Conservation (phyloP, 2,113 vertebrate species). For the Alethe castanea region DNA sequence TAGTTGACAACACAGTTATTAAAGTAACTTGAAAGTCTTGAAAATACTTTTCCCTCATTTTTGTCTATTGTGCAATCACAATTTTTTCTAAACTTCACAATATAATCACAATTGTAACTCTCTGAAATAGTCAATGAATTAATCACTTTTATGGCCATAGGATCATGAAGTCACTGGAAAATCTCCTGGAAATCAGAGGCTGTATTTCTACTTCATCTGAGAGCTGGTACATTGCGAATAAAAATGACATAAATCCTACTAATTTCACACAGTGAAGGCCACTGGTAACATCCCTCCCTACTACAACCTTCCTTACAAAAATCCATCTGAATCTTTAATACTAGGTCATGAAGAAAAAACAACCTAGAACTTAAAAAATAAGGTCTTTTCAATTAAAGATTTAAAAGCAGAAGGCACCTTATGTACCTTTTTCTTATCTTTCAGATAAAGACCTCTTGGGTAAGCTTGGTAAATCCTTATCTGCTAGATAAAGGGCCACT, state of each 20-base stretch:
- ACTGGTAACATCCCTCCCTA: background rate
- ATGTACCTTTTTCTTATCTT: slow-evolving; percentile 66
- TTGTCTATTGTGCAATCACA: background rate
- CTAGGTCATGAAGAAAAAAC: slow-evolving; percentile 23
- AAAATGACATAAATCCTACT: background rate
- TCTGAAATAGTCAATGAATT: background rate
- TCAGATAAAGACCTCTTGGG: slow-evolving; percentile 65
- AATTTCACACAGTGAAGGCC: background rate
- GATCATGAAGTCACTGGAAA: background rate
- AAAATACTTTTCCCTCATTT: background rate
- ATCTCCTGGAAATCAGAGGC: background rate
- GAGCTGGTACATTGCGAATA: background rate
- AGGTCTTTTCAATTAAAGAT: slow-evolving; percentile 63
- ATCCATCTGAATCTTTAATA: slow-evolving; percentile 1
- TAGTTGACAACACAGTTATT: background rate
- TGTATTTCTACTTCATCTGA: background rate
- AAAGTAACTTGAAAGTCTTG: background rate
- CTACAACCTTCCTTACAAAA: background rate
- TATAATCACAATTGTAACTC: background rate
- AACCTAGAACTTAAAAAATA: slow-evolving; percentile 45
- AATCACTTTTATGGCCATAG: background rate
- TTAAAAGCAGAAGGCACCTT: slow-evolving; percentile 56
- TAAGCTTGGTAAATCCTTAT: slow-evolving; percentile 70
- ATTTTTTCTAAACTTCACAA: background rate
- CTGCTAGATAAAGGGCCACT: slow-evolving; percentile 58